These are phyloP conservation scores for Drosophila sulfurigaster DNA, from an alignment of 1,140 invertebrate genomes.

Conservation along the genomic window DNA sequence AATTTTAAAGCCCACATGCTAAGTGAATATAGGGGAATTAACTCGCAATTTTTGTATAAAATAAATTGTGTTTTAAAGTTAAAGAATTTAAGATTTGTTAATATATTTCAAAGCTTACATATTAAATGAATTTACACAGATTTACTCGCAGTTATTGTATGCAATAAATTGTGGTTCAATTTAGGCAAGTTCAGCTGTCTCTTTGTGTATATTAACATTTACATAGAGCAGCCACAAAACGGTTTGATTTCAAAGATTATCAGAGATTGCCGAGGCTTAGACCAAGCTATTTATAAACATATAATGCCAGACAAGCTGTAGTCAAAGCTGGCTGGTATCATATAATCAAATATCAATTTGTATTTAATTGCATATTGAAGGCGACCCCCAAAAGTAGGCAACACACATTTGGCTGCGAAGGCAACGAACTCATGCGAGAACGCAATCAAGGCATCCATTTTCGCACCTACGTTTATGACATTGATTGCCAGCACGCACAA, in stretches of 20 bases:
- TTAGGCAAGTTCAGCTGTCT: neutral
- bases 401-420: constrained; percentile 50
- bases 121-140: no score
- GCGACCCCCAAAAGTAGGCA: constrained; percentile 53
- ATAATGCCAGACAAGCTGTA: constrained; percentile 8
- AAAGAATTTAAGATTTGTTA: constrained; percentile 1
- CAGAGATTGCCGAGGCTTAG: constrained; percentile 18
- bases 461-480: constrained; percentile 80
- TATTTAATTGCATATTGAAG: constrained; percentile 49
- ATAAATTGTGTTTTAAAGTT: no score
- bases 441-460: constrained; percentile 67
- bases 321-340: constrained; percentile 16
- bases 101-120: constrained; percentile 1
- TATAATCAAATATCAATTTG: constrained; percentile 54
- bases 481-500: constrained; percentile 76
- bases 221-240: neutral
- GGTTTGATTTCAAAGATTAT: constrained; percentile 19
- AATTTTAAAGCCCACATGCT: no score
- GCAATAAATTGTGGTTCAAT: neutral
- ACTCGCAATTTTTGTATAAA: no score
- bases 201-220: neutral
- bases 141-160: neutral
- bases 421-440: constrained; percentile 67
- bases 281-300: constrained; percentile 15
- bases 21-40: no score